A percentile compares a stretch with the other conserved stretches of the same genome.
Evolutionary conservation across 1,140 invertebrate genomes (phyloP).

Genomic region (Trichomalopsis sarcophagae): DNA sequence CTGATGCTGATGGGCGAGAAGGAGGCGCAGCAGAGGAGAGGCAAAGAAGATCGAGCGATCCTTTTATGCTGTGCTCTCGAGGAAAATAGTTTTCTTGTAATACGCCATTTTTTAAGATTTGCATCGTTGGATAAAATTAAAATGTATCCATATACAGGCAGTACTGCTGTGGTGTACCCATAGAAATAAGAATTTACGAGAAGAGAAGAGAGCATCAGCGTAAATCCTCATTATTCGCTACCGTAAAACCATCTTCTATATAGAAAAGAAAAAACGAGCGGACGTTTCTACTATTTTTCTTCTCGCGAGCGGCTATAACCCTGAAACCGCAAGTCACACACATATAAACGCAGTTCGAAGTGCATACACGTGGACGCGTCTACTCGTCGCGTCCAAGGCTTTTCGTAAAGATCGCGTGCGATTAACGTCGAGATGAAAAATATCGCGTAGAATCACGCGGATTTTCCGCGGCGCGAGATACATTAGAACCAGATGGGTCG

Average conservation of each 20-base stretch:
- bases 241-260: background rate
- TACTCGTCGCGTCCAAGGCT: background rate
- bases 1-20: background rate
- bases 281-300: background rate
- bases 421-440: background rate
- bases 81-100: no score
- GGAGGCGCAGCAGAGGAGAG: background rate
- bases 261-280: no score
- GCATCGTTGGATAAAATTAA: no score
- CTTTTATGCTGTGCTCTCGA: background rate
- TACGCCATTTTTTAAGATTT: no score
- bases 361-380: background rate
- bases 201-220: no score
- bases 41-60: background rate
- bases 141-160: no score
- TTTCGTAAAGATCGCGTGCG: background rate
- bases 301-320: background rate
- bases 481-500: background rate
- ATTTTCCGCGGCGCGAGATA: background rate
- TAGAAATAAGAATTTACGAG: no score
- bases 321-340: background rate
- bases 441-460: background rate
- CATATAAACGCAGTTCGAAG: conserved; percentile 1
- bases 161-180: no score
- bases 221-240: no score